Percentiles rank a stretch among this genome's conserved stretches.
Evolutionary conservation across 1,140 invertebrate species (phyloP).

Genomic region (Bombyx mori): ASM3026992v2 NC_085113.1:296001-296500

Average conservation of each 20-base stretch:
- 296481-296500: no score
- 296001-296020: no score
- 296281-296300: conserved; percentile 24
- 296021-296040: no score
- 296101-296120: conserved; percentile 7
- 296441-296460: no score
- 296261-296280: conserved; percentile 34
- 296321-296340: not conserved
- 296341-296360: conserved; percentile 1
- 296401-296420: no score
- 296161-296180: not conserved
- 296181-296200: not conserved
- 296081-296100: not conserved
- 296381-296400: not conserved
- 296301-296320: not conserved
- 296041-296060: no score
- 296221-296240: conserved; percentile 12
- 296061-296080: no score
- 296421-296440: no score
- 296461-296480: no score
- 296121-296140: not conserved
- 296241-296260: conserved; percentile 40
- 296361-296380: not conserved
- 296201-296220: conserved; percentile 2
- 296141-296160: not conserved